phyloP scores from a whole-genome alignment of 2,888 invertebrate species.

The Protonemura montana region DNA sequence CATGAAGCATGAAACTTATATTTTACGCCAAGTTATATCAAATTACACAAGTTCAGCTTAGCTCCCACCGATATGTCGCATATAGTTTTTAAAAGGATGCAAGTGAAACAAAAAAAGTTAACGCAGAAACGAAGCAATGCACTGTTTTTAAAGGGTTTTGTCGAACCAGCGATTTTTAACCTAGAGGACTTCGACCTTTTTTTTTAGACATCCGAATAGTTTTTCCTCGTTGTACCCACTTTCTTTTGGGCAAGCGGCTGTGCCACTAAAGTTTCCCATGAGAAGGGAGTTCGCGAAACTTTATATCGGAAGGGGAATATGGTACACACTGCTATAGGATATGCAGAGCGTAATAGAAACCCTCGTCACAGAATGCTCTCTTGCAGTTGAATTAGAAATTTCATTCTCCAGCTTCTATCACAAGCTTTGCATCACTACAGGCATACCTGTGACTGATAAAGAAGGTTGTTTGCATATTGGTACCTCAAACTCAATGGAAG shows the following conservation, averaged over 20 bases:
- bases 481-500: too few relatives aligned
- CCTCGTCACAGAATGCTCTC: not conserved
- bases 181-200: not conserved
- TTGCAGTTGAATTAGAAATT: too few relatives aligned
- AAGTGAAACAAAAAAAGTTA: not conserved
- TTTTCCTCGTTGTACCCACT: conserved; percentile 9
- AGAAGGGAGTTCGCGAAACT: not conserved
- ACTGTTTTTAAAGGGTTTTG: not conserved
- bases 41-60: not conserved
- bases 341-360: not conserved
- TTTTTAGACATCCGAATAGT: not conserved
- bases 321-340: not conserved
- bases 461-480: too few relatives aligned
- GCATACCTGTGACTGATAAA: too few relatives aligned
- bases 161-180: not conserved
- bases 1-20: not conserved
- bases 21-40: not conserved
- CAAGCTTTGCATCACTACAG: too few relatives aligned
- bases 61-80: not conserved
- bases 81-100: not conserved
- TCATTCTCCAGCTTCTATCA: too few relatives aligned
- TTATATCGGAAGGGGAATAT: not conserved
- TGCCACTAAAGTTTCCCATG: not conserved
- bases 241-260: not conserved
- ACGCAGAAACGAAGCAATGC: not conserved